These are phyloP conservation scores for Coelopa frigida DNA, from an alignment of 1,140 invertebrate genomes.

Conservation along the genomic window DNA sequence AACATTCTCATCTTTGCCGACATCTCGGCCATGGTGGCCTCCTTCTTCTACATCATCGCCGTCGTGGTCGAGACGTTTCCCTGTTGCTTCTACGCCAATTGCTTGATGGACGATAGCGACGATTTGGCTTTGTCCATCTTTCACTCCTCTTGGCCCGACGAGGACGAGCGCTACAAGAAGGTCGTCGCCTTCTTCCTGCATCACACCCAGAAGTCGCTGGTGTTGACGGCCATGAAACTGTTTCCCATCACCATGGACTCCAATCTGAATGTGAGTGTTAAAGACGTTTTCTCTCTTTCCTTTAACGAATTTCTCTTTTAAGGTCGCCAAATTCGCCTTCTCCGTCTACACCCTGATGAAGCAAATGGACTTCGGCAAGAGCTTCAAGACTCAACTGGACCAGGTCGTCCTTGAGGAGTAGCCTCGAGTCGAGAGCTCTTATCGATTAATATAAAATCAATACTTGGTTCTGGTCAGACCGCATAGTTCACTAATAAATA, in stretches of 20 bases:
- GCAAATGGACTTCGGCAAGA: conserved; percentile 20
- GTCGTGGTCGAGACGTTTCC: conserved; percentile 21
- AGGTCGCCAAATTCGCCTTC: conserved; percentile 28
- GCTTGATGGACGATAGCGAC: conserved; percentile 18
- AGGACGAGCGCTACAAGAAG: conserved; percentile 18
- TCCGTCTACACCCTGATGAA: conserved; percentile 27
- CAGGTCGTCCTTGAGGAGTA: too few species aligned
- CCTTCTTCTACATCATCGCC: conserved; percentile 17
- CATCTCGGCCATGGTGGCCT: conserved; percentile 19
- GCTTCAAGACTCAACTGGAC: too few species aligned
- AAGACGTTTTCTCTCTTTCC: neutral
- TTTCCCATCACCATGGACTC: conserved; percentile 23
- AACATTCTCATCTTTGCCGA: conserved; percentile 26
- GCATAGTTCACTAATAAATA: too few species aligned
- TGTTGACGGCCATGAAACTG: conserved; percentile 19
- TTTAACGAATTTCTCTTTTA: neutral
- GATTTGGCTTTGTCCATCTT: conserved; percentile 19
- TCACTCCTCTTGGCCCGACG: conserved; percentile 20
- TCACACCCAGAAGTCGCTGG: conserved; percentile 20
- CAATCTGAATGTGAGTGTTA: conserved; percentile 20
- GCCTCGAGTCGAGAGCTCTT: too few species aligned
- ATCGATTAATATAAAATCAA: too few species aligned
- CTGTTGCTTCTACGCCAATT: conserved; percentile 22
- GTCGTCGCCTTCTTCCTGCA: conserved; percentile 25
- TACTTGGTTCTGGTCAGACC: too few species aligned